These are phyloP conservation scores for Cosmorhoe ocellata DNA, from an alignment of 2,888 invertebrate genomes.

Conservation along the genomic window DNA sequence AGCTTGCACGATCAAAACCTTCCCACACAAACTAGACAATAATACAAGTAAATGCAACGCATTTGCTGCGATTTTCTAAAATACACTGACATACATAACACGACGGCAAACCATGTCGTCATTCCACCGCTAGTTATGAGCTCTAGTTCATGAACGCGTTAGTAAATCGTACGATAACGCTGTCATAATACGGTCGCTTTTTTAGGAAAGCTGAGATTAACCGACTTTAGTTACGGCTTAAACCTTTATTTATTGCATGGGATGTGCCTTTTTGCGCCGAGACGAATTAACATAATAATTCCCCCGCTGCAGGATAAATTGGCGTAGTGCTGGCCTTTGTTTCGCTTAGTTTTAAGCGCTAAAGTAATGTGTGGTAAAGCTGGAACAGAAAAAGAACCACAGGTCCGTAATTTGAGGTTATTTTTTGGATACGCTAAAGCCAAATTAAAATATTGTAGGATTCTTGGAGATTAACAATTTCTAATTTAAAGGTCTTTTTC, in stretches of 20 bases:
- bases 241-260: constrained; percentile 40
- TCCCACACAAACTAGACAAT: too few species aligned
- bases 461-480: too few species aligned
- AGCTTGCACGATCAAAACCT: too few species aligned
- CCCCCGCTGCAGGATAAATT: constrained; percentile 34
- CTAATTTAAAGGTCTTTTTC: too few species aligned
- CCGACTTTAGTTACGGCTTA: constrained; percentile 35
- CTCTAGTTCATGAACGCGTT: too few species aligned
- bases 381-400: not conserved
- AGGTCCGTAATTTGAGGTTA: not conserved
- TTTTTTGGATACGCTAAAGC: not conserved
- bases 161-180: too few species aligned
- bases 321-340: constrained; percentile 29
- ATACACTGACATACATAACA: too few species aligned
- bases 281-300: constrained; percentile 48
- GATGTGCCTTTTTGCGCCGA: constrained; percentile 39
- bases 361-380: constrained; percentile 6
- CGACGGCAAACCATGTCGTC: too few species aligned
- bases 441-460: not conserved
- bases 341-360: constrained; percentile 20
- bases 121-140: too few species aligned
- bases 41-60: too few species aligned
- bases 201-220: not conserved
- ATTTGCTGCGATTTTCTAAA: too few species aligned
- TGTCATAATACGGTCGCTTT: not conserved